Base-by-base conservation (phyloP, 2,888 invertebrate species). In the Aphrophora alni region DNA sequence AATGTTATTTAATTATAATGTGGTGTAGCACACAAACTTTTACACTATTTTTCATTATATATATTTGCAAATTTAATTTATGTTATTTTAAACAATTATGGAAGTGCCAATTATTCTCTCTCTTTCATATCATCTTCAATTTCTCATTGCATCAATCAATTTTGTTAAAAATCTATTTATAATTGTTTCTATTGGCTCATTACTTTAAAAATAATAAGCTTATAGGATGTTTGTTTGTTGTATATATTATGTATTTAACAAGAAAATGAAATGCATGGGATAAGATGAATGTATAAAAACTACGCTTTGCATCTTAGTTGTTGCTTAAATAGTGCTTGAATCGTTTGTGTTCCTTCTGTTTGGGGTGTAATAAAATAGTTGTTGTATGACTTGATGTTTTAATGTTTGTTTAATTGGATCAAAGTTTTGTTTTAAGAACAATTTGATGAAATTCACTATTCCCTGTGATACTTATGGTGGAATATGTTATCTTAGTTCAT, bases 91-190 rank as follows among this genome's bases (percentile, higher is more conserved):
- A 59, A 21, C 59, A 59, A 59, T 21, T 59, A 59, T 59, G 59
- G 59, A 81, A 81, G 81, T 81, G 81, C 81, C 81, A 81, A 78
- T 81, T 74, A 59, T 71, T 77, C 77, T 81, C 77, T 80, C 77
- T 81, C 81, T 77, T 77, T 77, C 76, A 44, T 80, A 51, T 77
- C 72, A 59, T 72, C 33, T 28, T 21, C 28, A 26, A 4, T 51
- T 24, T 21, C 33, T 33, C 59, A 59, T 59, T 21, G 21, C 59
- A 59, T 59, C 59, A 21, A 33, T 33, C 8, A 33, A 21, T 59
- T 59, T 59, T n/a, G 21, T 59, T 21, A 21, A 59, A 59, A 59
- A 59, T 59, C 21, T 59, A 44, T 21, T 59, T 59, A 59, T 59
- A 59, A 59, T 21, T 21, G 59, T 59, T 44, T 14, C 44, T 44